A percentile compares a stretch with the other conserved stretches of the same genome.
These are phyloP conservation scores for Herpetotheres cachinnans DNA, from an alignment of 2,113 vertebrate genomes.

Conservation along the genomic window DNA sequence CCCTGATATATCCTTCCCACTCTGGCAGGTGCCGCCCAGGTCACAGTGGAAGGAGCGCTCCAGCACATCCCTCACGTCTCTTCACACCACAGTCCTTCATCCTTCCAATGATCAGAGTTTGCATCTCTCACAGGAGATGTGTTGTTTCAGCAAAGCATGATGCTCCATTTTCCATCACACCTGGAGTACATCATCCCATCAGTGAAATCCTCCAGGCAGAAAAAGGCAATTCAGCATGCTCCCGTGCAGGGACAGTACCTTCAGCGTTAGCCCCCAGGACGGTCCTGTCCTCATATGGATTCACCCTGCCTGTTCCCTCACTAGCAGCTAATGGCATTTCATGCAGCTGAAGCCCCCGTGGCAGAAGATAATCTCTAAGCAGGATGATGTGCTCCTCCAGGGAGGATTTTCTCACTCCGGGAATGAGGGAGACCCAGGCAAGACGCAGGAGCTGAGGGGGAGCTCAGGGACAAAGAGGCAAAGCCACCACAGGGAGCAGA, in stretches of 20 bases:
- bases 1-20: neutral
- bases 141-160: neutral
- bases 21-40: neutral
- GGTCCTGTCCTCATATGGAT: neutral
- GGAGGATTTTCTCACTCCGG: neutral
- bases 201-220: neutral
- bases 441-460: neutral
- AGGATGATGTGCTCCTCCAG: neutral
- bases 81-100: neutral
- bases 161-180: neutral
- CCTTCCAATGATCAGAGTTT: neutral
- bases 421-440: neutral
- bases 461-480: neutral
- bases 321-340: neutral
- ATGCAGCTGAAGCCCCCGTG: neutral
- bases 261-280: neutral
- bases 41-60: neutral
- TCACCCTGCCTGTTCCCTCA: neutral
- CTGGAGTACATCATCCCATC: neutral
- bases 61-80: neutral
- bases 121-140: neutral
- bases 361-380: neutral
- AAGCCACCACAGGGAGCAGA: neutral
- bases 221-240: neutral
- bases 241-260: neutral